Evolutionary conservation across 2,797 vertebrate species (phyloP).

Genomic region (Xenops minutus): DNA sequence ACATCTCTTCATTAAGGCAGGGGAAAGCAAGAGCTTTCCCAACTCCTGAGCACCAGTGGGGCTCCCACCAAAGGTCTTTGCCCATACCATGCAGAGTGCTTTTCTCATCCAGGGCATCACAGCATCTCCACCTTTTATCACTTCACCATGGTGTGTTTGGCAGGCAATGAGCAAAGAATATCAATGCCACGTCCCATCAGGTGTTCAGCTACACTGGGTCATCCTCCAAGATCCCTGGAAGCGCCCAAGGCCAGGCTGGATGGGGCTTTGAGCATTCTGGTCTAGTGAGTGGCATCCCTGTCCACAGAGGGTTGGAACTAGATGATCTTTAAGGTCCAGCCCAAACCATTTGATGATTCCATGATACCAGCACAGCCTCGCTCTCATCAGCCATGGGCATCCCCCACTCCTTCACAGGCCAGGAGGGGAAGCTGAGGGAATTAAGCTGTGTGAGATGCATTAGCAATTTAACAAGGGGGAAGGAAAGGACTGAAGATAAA

Average conservation of each 20-base stretch:
- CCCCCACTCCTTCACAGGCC: neutral
- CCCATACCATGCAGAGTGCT: rapidly evolving
- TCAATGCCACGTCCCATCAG: rapidly evolving
- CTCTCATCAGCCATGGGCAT: rapidly evolving
- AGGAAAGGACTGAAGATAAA: neutral
- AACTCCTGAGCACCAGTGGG: rapidly evolving
- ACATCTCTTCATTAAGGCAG: neutral
- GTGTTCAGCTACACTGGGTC: rapidly evolving
- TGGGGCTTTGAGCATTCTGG: neutral
- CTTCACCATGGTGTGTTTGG: rapidly evolving
- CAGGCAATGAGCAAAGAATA: neutral
- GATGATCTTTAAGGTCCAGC: rapidly evolving
- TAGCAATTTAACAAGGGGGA: neutral
- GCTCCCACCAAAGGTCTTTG: neutral
- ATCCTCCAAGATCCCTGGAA: neutral
- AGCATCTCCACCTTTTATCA: rapidly evolving
- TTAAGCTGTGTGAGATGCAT: neutral
- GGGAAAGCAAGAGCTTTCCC: neutral
- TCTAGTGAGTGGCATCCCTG: neutral
- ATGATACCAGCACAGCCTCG: neutral
- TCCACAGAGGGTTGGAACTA: neutral
- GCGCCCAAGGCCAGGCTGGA: rapidly evolving
- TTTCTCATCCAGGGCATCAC: no score
- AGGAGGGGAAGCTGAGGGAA: neutral
- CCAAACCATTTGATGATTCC: neutral